These are phyloP conservation scores for Heliconius nattereri DNA, from an alignment of 1,140 invertebrate genomes.

Conservation along the genomic window DNA sequence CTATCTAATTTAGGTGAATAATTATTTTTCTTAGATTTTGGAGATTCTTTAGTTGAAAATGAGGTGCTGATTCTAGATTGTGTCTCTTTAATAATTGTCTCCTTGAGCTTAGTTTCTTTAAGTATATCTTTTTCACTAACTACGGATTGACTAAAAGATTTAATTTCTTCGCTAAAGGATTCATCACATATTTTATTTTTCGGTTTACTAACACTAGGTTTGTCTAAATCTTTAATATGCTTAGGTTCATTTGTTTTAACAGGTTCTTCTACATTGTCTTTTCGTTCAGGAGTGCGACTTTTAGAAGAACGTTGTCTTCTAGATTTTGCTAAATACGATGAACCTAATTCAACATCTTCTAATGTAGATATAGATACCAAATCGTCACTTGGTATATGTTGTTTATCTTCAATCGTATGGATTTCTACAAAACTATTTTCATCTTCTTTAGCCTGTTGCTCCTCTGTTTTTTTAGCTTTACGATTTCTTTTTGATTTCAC, in stretches of 20 bases:
- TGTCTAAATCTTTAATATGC: constrained; percentile 12
- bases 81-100: constrained; percentile 15
- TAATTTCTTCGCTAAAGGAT: neutral
- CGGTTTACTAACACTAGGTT: constrained; percentile 7
- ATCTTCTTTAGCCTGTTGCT: constrained; percentile 56
- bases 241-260: constrained; percentile 38
- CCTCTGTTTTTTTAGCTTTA: constrained; percentile 60
- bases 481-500: constrained; percentile 67
- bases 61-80: constrained; percentile 24
- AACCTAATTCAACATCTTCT: constrained; percentile 55
- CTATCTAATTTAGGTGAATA: constrained; percentile 58
- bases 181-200: neutral
- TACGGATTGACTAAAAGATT: neutral
- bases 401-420: constrained; percentile 70
- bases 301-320: constrained; percentile 63
- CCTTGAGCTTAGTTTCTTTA: constrained; percentile 30
- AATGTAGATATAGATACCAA: constrained; percentile 72
- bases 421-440: constrained; percentile 77
- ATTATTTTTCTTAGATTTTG: constrained; percentile 61
- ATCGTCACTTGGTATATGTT: constrained; percentile 57
- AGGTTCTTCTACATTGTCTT: constrained; percentile 35
- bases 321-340: constrained; percentile 53
- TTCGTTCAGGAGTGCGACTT: constrained; percentile 60
- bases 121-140: constrained; percentile 24
- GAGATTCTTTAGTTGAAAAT: constrained; percentile 50